Evolutionary conservation across 1,140 invertebrate genomes (phyloP), one percentile per base, ranked within the genome.

Genomic region (Panagrolaimus sp.): DNA sequence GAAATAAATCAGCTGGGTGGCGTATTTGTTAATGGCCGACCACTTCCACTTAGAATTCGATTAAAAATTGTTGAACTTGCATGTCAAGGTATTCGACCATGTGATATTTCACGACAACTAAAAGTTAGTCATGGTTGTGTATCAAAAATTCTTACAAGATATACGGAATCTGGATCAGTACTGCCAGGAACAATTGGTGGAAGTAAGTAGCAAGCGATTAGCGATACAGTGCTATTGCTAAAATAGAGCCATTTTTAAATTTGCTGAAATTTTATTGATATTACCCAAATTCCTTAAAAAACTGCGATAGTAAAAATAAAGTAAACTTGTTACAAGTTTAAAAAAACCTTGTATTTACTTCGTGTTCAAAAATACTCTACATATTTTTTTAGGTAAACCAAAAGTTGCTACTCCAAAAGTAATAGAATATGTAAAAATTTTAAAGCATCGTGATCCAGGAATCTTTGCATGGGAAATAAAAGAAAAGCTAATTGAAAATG

Each of bases 41-140:
- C 95, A 57, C 87, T 98, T 77, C 93, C 94, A 13, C 93, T 96
- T 84, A 90, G 90, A 61, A 96, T 93, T 51, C 87, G 94, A 63
- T 91, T 95, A 85, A 91, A 92, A 87, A 96, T 95, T 77, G 92
- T 96, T 62, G 92, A 96, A 84, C 86, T 96, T 75, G 92, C 92
- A 25, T 91, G 94, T 84, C 91, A 91, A 9, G 93, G 93, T 61
- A 91, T 92, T 4, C 84, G 93, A 71, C 92, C 93, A 0, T 96
- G 92, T 86, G 93, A 95, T 86, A 96, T 96, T 82, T 92, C 92
- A 31, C 87, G 92, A 68, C 92, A 93, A 68, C 89, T 92, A 38
- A 91, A 92, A 86, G 91, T 92, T 77, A 92, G 90, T 84, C 92
- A 92, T 85, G 91, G 91, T 11, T 82, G 80, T 51, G 80, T 82